Base-by-base conservation (phyloP, 1,140 invertebrate species). In the Cyclina sinensis region DNA sequence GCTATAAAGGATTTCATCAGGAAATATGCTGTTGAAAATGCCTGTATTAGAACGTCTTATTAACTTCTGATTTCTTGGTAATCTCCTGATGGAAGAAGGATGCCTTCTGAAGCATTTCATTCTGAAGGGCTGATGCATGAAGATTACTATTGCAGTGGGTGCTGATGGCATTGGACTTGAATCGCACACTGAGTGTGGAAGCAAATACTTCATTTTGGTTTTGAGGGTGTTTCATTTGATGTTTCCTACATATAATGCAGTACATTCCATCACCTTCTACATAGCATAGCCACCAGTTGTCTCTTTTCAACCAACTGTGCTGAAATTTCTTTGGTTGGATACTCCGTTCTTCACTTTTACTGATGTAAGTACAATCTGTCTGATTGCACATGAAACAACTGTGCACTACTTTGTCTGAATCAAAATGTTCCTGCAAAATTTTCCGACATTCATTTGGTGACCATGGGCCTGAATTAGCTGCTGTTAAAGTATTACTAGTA, bases 1-100 rank as follows among this genome's bases (percentile, higher is more conserved):
- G 80, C 32, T 74, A 89, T 83, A 37, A 82, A 82, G 12, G 48
- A 7, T n/a, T 83, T 89, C 68, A 83, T 83, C 54, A 62, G 46
- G 46, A 76, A 89, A 43, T 73, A 89, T 27, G 73, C 87, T 57
- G 68, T 21, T 7, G 24, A 18, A 65, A 89, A 89, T 1, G 62
- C 87, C 14, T 48, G 12, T 59, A 74, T 48, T 11, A 59, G 27
- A 4, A 88, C 65, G 0, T 21, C 7, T 14, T 82, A 54, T 83
- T n/a, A 32, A 68, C 74, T 54, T 81, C 39, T 43, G 32, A 3
- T 27, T 76, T 65, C 30, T 79, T 65, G 4, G 73, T 70, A 16
- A 68, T 51, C 27, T 89, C 87, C 57, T 73, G 5, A 24, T 83
- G 57, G n/a, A 89, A 89, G 51, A 32, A 62, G n/a, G 54, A 83